Conservation (phyloP, 2,888 invertebrate species). For the Drosophila mercatorum region DNA sequence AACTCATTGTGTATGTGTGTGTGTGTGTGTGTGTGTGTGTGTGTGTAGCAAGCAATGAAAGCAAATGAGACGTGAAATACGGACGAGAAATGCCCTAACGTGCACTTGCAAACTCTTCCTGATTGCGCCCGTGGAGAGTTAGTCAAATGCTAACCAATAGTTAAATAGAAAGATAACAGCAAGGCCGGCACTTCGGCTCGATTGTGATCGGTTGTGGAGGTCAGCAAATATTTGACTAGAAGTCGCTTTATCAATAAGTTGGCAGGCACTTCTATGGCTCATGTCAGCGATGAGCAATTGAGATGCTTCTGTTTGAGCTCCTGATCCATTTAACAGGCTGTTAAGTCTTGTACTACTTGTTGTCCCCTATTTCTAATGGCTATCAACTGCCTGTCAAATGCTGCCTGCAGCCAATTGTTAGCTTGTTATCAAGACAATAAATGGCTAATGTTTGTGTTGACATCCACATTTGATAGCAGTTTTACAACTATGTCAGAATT, state of each 20-base stretch:
- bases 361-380: neutral
- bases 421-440: neutral
- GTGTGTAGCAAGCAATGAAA: neutral
- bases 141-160: constrained; percentile 7
- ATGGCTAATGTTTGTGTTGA: neutral
- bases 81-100: constrained; percentile 13
- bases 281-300: neutral
- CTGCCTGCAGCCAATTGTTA: neutral
- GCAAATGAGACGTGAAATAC: neutral
- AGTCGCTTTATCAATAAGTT: neutral
- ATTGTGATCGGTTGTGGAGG: neutral
- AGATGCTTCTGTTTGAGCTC: neutral
- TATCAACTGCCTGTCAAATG: neutral
- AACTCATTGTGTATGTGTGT: neutral
- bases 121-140: constrained; percentile 5
- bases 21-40: neutral
- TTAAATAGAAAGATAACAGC: constrained; percentile 1
- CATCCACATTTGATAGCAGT: neutral
- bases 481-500: neutral
- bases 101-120: constrained; percentile 8
- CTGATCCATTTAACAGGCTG: neutral
- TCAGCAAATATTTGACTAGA: constrained; percentile 2
- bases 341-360: neutral
- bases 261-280: neutral
- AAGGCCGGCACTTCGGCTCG: neutral